Conservation (phyloP, 2,113 vertebrate genomes). For the Hydropotes inermis region DNA sequence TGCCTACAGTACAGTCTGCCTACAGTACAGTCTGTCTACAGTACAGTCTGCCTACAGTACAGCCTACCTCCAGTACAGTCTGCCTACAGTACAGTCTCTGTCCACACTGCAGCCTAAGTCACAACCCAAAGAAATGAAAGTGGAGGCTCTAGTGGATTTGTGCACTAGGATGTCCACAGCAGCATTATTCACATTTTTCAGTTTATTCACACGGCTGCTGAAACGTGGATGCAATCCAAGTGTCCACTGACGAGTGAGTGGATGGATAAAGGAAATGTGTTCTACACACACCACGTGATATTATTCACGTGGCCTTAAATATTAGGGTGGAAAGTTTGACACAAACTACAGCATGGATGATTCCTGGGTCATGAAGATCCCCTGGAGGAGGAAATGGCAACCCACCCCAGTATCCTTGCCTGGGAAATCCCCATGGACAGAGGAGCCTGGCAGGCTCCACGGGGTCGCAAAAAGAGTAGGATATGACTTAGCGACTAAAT, state of each 20-base stretch:
- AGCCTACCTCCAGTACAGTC: neutral
- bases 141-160: rapidly evolving
- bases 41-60: neutral
- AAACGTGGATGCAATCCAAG: rapidly evolving
- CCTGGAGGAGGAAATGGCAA: neutral
- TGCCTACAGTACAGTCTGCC: too few relatives aligned
- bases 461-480: neutral
- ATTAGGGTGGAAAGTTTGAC: neutral
- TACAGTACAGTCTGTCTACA: neutral
- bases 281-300: rapidly evolving
- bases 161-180: rapidly evolving
- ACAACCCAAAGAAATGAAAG: neutral
- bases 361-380: neutral
- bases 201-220: neutral
- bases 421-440: neutral
- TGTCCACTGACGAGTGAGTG: rapidly evolving
- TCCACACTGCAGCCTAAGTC: neutral
- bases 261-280: neutral
- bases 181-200: neutral
- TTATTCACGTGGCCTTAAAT: too few relatives aligned
- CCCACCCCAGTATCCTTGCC: neutral
- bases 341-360: neutral
- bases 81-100: neutral
- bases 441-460: neutral
- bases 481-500: neutral